A percentile compares a stretch with the other conserved stretches of the same genome.
Conservation (phyloP, 2,888 invertebrate genomes). For the Listrodromus nycthemerus region DNA sequence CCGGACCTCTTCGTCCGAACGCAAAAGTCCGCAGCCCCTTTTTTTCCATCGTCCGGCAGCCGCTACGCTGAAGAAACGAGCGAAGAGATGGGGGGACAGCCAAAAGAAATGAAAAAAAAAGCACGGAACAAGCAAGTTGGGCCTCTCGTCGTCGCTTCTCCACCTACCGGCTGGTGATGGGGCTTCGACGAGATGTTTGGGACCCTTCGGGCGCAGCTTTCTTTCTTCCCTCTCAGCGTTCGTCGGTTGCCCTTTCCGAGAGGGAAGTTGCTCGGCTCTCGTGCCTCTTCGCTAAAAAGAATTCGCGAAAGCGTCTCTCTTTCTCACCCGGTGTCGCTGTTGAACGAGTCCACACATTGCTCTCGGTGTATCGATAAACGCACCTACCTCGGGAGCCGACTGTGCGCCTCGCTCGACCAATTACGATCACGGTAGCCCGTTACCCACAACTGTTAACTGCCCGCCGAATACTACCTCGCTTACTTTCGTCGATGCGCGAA, state of each 20-base stretch:
- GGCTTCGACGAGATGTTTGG: slow-evolving; percentile 5
- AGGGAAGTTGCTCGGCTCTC: not conserved
- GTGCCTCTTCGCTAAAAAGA: not conserved
- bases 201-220: slow-evolving; percentile 5
- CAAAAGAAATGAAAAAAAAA: slow-evolving; percentile 43
- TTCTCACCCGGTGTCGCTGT: slow-evolving; percentile 5
- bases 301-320: slow-evolving; percentile 15
- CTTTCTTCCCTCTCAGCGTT: slow-evolving; percentile 1
- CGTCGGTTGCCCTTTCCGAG: slow-evolving; percentile 14
- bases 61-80: slow-evolving; percentile 30
- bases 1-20: slow-evolving; percentile 37
- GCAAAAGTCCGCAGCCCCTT: slow-evolving; percentile 56
- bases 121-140: slow-evolving; percentile 44
- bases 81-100: slow-evolving; percentile 46
- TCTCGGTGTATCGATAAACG: not conserved
- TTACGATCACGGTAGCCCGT: slow-evolving; percentile 78
- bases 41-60: slow-evolving; percentile 32
- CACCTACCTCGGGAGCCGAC: slow-evolving; percentile 60
- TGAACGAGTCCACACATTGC: not conserved
- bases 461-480: slow-evolving; percentile 67
- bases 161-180: slow-evolving; percentile 22
- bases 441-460: slow-evolving; percentile 73
- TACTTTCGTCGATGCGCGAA: slow-evolving; percentile 56
- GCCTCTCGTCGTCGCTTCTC: slow-evolving; percentile 44
- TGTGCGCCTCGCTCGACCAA: slow-evolving; percentile 74